Evolutionary conservation across 2,113 vertebrate genomes (phyloP).

Genomic region (Pithys albifrons): DNA sequence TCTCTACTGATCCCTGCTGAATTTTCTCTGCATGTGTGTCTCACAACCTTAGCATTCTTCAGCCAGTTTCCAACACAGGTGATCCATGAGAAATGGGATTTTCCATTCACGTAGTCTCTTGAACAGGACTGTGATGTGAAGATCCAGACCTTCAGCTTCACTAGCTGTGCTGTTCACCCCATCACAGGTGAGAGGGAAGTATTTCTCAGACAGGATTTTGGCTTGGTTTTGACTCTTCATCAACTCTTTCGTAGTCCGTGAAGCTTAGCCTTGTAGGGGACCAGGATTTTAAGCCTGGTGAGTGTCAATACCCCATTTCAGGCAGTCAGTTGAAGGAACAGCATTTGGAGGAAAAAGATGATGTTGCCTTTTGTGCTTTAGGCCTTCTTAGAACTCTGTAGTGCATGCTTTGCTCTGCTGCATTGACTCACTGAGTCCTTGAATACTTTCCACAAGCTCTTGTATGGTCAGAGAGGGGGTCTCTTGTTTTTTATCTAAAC

Average conservation of each 20-base stretch:
- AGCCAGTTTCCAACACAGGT: background rate
- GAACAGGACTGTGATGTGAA: background rate
- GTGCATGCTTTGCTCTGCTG: background rate
- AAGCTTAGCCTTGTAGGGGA: background rate
- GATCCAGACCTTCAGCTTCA: background rate
- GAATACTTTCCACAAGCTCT: background rate
- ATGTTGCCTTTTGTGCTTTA: background rate
- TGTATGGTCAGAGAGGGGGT: background rate
- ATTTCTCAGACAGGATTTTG: background rate
- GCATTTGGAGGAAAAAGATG: background rate
- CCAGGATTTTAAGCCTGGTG: background rate
- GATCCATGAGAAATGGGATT: background rate
- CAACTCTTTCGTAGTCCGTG: background rate
- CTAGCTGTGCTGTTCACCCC: background rate
- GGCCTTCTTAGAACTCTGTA: background rate
- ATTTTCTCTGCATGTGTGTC: background rate
- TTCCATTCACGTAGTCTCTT: background rate
- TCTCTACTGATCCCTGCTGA: background rate
- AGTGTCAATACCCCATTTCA: background rate
- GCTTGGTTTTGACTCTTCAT: background rate
- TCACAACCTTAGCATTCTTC: background rate
- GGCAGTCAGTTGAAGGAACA: background rate
- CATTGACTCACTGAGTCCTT: background rate
- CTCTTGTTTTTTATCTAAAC: background rate
- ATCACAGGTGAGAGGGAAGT: fast-evolving